Evolutionary conservation across 2,113 vertebrate species (phyloP), one percentile per base, ranked within the genome.

Genomic region (Paratilapia polleni): DNA sequence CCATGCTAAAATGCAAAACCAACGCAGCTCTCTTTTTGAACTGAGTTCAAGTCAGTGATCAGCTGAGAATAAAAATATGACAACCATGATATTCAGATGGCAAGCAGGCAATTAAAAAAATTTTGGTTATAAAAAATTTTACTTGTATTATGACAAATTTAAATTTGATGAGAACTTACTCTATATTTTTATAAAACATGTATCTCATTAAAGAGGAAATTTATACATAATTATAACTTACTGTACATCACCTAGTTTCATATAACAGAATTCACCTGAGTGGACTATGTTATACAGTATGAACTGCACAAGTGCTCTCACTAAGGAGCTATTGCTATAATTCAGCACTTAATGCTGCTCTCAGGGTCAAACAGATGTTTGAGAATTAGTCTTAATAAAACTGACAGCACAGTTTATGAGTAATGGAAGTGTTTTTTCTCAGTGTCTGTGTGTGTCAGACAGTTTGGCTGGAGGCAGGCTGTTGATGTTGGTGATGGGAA

Each of bases 351-450:
- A 56, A 47, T 73, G 20, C 26, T 62, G 31, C 62, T 76, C 70
- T 85, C 82, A 34, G 58, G 87, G 88, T 89, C 91, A 88, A 78
- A 77, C 92, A 88, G 83, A 80, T 87, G 87, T 82, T 88, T 2
- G 22, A 64, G 54, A 80, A 88, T 87, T 54, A 54, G n/a, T 82
- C 84, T 78, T 61, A 52, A 86, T 87, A 76, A 86, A 89, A 84
- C 31, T 77, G 87, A 83, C 28, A 13, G 43, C 11, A 1, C 47
- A 14, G 34, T 75, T 58, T 36, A 70, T 77, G 68, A 24, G 47
- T 62, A 58, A 81, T 87, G 75, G 57, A 78, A 24, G 80, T 66
- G 68, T 19, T 47, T 61, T 79, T 61, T 49, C 5, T 26, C 3
- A 24, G 20, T 19, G 34, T 63, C 63, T 81, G 79, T 60, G 63